Percentiles rank a stretch among this genome's conserved stretches.
Evolutionary conservation across 1,140 invertebrate species (phyloP).

Genomic region (Drosophila kepulauana): DNA sequence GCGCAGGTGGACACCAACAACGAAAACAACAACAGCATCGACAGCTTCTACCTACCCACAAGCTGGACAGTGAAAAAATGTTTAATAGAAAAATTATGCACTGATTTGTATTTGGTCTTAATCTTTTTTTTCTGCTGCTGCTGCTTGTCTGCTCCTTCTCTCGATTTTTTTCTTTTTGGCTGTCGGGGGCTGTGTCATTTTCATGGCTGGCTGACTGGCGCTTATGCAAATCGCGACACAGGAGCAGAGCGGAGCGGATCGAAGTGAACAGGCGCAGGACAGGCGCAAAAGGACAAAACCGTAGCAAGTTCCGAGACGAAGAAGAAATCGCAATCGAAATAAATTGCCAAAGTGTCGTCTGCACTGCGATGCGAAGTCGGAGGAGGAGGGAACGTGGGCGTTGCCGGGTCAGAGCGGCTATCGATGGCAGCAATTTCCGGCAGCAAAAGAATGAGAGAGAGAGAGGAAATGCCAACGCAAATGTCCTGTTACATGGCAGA

Average conservation of each 20-base stretch:
- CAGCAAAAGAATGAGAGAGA: constrained; percentile 22
- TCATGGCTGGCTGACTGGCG: constrained; percentile 67
- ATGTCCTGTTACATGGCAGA: constrained; percentile 66
- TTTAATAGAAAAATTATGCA: constrained; percentile 83
- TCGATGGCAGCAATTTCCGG: constrained; percentile 80
- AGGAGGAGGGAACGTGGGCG: constrained; percentile 16
- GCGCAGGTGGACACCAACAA: constrained; percentile 47
- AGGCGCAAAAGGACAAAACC: constrained; percentile 27
- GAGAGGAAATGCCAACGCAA: constrained; percentile 38
- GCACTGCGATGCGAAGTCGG: constrained; percentile 20
- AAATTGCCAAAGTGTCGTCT: constrained; percentile 80
- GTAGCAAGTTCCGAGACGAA: constrained; percentile 31
- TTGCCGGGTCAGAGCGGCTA: constrained; percentile 50
- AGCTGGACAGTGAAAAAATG: constrained; percentile 41
- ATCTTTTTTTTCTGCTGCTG: constrained; percentile 58
- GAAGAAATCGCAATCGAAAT: constrained; percentile 64
- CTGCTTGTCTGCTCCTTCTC: constrained; percentile 6
- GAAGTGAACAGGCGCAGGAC: neutral
- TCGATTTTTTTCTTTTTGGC: constrained; percentile 12
- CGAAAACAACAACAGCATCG: neutral
- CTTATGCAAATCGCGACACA: constrained; percentile 71
- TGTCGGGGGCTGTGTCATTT: constrained; percentile 59
- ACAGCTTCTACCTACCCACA: neutral
- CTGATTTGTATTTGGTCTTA: constrained; percentile 80
- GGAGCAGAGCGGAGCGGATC: neutral